Conservation (phyloP, 1,140 invertebrate species). For the Drosophila hydei region DNA sequence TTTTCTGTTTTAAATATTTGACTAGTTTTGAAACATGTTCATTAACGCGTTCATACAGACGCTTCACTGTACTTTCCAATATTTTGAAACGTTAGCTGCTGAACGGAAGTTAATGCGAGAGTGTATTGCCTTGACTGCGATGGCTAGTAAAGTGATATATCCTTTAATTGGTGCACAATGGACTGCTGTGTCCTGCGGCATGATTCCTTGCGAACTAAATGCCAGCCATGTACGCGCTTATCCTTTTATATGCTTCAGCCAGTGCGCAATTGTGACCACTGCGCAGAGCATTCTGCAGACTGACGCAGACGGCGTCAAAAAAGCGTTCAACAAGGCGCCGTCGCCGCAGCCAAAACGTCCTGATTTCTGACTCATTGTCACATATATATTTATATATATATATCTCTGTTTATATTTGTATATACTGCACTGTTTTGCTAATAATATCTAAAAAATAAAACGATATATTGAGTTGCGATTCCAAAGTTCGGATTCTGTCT, state of each 20-base stretch:
- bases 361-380: constrained; percentile 69
- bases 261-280: constrained; percentile 65
- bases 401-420: not conserved
- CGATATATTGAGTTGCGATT: too few relatives aligned
- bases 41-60: too few relatives aligned
- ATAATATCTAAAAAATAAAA: not conserved
- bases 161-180: constrained; percentile 12
- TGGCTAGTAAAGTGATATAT: constrained; percentile 14
- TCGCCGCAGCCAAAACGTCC: constrained; percentile 62
- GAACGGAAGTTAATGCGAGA: not conserved
- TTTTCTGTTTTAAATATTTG: not conserved
- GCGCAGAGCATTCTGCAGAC: constrained; percentile 65
- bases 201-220: constrained; percentile 71
- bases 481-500: too few relatives aligned
- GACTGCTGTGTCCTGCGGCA: constrained; percentile 59
- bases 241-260: constrained; percentile 65
- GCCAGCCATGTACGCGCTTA: constrained; percentile 38
- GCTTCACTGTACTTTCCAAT: not conserved
- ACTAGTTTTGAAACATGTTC: not conserved
- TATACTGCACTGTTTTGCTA: not conserved
- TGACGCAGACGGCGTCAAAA: constrained; percentile 54
- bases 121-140: not conserved
- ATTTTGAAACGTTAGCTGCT: not conserved
- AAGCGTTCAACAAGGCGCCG: constrained; percentile 68
- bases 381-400: not conserved